These are phyloP conservation scores for Mesoligia furuncula DNA, from an alignment of 2,888 invertebrate species.

Conservation along the genomic window DNA sequence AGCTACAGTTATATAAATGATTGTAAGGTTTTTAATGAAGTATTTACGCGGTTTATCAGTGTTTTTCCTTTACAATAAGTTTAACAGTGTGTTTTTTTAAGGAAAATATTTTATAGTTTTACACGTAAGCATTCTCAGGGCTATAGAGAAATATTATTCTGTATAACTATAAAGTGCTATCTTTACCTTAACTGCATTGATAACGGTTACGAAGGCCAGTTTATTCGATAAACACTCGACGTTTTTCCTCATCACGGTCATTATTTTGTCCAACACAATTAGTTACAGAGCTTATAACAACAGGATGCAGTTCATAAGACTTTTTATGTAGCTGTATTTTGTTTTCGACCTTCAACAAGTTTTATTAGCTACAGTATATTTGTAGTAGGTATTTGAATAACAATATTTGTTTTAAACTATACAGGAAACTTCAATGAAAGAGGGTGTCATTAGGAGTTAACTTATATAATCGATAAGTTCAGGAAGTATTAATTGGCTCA, in stretches of 20 bases:
- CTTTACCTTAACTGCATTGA: neutral
- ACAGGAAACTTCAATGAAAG: neutral
- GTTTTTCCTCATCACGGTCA: conserved; percentile 16
- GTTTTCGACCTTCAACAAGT: neutral
- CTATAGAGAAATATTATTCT: neutral
- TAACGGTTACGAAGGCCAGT: conserved; percentile 32
- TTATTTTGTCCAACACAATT: conserved; percentile 2
- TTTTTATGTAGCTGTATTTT: neutral
- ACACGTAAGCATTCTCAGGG: conserved; percentile 17
- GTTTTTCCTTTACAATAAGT: conserved; percentile 22
- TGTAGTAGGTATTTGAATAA: neutral
- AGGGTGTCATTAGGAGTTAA: neutral
- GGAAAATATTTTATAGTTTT: conserved; percentile 20
- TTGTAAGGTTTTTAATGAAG: conserved; percentile 12
- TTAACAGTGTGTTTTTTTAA: conserved; percentile 5
- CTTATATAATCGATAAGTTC: neutral
- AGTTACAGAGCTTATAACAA: neutral
- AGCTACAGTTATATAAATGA: neutral
- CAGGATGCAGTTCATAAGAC: neutral
- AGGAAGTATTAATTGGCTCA: neutral
- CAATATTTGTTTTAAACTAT: neutral
- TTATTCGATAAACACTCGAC: conserved; percentile 6
- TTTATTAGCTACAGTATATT: neutral
- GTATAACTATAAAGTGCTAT: conserved; percentile 19
- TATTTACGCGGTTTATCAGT: conserved; percentile 5